Conservation (phyloP, 2,113 vertebrate species). For the Elgaria multicarinata region DNA sequence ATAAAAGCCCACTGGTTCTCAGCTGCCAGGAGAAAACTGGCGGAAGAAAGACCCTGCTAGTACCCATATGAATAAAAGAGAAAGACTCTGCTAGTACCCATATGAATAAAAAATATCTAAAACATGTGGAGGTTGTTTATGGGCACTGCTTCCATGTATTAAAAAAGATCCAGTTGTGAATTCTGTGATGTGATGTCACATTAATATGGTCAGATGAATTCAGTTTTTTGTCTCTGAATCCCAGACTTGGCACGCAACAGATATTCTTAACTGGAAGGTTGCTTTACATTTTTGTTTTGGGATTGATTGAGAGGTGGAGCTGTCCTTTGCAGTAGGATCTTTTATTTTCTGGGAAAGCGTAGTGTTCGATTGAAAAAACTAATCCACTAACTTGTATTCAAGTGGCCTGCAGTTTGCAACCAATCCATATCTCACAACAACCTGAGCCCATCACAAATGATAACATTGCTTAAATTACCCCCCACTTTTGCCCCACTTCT, state of each 20-base stretch:
- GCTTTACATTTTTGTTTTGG: not conserved
- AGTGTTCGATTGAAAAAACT: conserved; percentile 21
- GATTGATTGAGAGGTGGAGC: not conserved
- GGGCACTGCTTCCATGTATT: not conserved
- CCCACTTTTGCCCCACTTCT: conserved; percentile 8
- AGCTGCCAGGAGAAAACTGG: not conserved
- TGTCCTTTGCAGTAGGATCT: rapidly evolving
- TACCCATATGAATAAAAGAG: too few relatives aligned
- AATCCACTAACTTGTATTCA: not conserved
- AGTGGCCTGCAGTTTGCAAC: not conserved
- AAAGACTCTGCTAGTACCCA: not conserved
- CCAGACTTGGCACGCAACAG: not conserved
- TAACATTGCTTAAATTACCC: conserved; percentile 18
- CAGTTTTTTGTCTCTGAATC: not conserved
- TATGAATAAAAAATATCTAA: not conserved
- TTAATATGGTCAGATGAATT: not conserved
- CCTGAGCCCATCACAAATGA: not conserved
- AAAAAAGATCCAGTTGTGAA: not conserved
- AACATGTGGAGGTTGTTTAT: not conserved
- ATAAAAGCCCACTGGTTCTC: not conserved
- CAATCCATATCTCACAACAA: not conserved
- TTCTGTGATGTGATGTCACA: not conserved
- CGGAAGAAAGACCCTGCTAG: too few relatives aligned
- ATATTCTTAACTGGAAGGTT: not conserved
- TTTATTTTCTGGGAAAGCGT: conserved; percentile 2